Percentiles rank a stretch among this genome's conserved stretches.
Conservation (phyloP, 1,140 invertebrate species). For the Acyrthosiphon pisum region DNA sequence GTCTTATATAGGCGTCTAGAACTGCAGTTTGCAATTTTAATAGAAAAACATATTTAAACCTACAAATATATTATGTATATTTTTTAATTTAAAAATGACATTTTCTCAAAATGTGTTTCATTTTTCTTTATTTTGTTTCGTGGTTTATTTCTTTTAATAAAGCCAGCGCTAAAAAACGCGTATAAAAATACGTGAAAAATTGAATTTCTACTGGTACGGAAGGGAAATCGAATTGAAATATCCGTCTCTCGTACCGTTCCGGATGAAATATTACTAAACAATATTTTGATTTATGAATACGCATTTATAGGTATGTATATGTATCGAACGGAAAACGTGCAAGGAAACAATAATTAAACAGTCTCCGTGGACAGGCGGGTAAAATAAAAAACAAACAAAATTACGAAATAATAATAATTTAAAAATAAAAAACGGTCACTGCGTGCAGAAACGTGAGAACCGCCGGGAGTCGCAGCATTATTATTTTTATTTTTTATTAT, state of each 20-base stretch:
- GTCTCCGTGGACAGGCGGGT: background rate
- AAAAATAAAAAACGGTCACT: background rate
- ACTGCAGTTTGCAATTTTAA: background rate
- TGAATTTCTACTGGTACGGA: background rate
- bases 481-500: background rate
- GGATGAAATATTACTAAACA: conserved; percentile 33
- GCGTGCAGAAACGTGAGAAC: background rate
- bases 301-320: background rate
- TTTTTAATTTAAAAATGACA: background rate
- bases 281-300: conserved; percentile 47
- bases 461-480: background rate
- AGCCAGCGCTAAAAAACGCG: background rate
- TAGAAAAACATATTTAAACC: background rate
- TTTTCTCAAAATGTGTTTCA: background rate
- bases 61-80: background rate
- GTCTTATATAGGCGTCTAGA: background rate
- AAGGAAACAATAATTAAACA: background rate
- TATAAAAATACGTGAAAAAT: conserved; percentile 11
- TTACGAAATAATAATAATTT: background rate
- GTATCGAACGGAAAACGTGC: background rate
- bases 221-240: conserved; percentile 18
- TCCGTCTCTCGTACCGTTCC: background rate
- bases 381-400: conserved; percentile 1
- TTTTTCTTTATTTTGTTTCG: conserved; percentile 10
- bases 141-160: background rate